These are phyloP conservation scores for Galerucella calmariensis DNA, from an alignment of 2,888 invertebrate species.

Conservation along the genomic window DNA sequence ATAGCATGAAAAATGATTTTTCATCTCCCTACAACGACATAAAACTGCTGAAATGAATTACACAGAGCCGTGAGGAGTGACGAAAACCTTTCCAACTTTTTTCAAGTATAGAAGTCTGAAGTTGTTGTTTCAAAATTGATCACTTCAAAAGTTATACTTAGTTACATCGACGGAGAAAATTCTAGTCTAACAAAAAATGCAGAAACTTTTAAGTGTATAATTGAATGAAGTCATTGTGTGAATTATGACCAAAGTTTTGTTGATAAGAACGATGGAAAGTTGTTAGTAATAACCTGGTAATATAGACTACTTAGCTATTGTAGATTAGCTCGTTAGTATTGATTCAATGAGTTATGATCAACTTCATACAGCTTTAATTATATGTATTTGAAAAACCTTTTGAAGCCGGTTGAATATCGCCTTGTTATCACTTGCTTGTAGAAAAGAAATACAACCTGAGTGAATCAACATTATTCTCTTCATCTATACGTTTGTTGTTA, in stretches of 20 bases:
- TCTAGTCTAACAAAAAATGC: conserved; percentile 36
- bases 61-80: conserved; percentile 10
- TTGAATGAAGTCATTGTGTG: conserved; percentile 45
- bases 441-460: no score
- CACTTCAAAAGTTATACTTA: conserved; percentile 47
- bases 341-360: neutral
- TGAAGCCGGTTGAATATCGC: no score
- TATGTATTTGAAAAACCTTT: neutral
- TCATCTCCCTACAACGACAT: neutral
- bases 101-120: conserved; percentile 39
- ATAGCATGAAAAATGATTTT: conserved; percentile 8
- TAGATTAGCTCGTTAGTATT: conserved; percentile 1
- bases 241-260: conserved; percentile 42
- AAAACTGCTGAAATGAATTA: conserved; percentile 3
- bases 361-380: neutral
- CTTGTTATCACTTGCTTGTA: no score
- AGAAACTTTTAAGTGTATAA: conserved; percentile 44
- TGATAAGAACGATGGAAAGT: conserved; percentile 29
- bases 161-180: conserved; percentile 46
- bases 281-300: neutral
- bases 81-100: conserved; percentile 31
- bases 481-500: no score
- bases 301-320: neutral
- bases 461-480: no score
- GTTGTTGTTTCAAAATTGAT: conserved; percentile 47